Conservation (phyloP, 2,888 invertebrate species). For the Thumatha senex region DNA sequence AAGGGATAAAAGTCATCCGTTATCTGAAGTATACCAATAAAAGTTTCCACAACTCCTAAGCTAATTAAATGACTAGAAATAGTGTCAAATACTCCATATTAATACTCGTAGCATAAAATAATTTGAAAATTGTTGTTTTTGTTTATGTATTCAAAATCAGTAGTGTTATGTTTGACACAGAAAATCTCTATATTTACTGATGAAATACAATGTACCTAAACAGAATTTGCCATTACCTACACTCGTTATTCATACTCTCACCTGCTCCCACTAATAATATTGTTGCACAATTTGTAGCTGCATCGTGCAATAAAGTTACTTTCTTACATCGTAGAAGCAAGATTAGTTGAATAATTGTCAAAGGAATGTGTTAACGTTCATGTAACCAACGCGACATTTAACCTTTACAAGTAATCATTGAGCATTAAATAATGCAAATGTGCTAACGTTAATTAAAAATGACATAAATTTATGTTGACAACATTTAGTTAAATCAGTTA, state of each 20-base stretch:
- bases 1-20: too few species aligned
- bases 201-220: too few species aligned
- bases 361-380: conserved; percentile 42
- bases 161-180: too few species aligned
- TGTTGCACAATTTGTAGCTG: conserved; percentile 25
- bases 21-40: too few species aligned
- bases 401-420: conserved; percentile 56
- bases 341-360: conserved; percentile 27
- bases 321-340: conserved; percentile 28
- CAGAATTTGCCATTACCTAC: neutral
- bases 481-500: conserved; percentile 20
- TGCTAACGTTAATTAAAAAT: conserved; percentile 55
- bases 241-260: neutral
- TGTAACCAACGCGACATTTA: conserved; percentile 46
- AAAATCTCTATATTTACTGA: too few species aligned
- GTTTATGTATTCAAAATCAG: too few species aligned
- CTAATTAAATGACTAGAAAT: too few species aligned
- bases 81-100: too few species aligned
- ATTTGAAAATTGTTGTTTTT: too few species aligned
- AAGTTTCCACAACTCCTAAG: too few species aligned
- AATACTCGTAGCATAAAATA: too few species aligned
- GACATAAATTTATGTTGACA: conserved; percentile 26
- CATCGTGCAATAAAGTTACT: conserved; percentile 21
- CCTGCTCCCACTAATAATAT: conserved; percentile 4
- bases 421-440: conserved; percentile 57